phyloP scores from a whole-genome alignment of 2,797 vertebrate genomes.

The Lophotriccus pileatus region DNA sequence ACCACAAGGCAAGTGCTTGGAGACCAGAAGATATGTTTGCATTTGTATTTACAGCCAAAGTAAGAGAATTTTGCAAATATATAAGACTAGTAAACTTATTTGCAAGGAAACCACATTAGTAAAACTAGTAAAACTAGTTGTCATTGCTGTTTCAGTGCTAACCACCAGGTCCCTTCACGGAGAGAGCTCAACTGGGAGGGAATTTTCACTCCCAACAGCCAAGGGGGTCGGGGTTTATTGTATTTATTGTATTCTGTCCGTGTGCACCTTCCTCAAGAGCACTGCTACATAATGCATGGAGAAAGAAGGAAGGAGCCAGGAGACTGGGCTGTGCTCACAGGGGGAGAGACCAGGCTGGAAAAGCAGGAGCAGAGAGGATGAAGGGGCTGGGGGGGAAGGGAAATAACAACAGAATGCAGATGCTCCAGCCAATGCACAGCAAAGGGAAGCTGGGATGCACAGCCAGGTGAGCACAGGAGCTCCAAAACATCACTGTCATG shows the following conservation, averaged over 20 bases:
- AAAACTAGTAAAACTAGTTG: neutral
- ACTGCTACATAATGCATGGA: neutral
- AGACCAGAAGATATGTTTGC: neutral
- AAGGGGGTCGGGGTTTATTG: neutral
- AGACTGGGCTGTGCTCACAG: neutral
- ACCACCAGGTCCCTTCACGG: neutral
- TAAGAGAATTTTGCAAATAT: neutral
- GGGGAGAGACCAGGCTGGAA: neutral
- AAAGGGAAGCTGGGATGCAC: neutral
- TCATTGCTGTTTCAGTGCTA: neutral
- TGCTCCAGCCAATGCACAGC: neutral
- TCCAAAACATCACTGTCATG: neutral
- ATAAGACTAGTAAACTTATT: neutral
- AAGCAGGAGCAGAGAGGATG: neutral
- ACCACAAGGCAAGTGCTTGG: neutral
- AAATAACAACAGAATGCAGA: neutral
- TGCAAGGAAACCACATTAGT: neutral
- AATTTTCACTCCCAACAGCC: neutral
- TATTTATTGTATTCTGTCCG: neutral
- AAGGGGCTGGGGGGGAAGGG: neutral
- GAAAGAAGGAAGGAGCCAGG: neutral
- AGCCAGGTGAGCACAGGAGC: neutral
- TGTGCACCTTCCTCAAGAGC: neutral
- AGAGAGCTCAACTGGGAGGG: neutral
- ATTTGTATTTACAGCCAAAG: neutral